Evolutionary conservation across 1,140 invertebrate genomes (phyloP).

Genomic region (Calephelis nemesis): DNA sequence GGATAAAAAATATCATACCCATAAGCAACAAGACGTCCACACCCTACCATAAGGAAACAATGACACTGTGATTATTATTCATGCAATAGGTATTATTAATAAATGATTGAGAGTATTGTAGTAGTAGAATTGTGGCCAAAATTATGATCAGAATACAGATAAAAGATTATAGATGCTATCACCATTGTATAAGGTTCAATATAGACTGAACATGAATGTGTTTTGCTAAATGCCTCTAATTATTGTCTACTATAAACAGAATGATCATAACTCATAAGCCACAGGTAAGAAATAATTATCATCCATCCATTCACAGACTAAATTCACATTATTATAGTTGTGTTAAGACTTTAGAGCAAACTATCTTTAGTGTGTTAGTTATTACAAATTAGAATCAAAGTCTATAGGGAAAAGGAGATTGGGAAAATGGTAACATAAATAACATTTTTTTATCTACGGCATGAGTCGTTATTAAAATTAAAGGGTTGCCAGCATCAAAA

Average conservation of each 20-base stretch:
- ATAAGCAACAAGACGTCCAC: constrained; percentile 10
- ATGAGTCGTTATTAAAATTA: too few species aligned
- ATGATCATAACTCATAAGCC: constrained; percentile 12
- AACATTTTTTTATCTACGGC: background rate
- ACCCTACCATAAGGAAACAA: constrained; percentile 16
- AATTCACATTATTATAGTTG: background rate
- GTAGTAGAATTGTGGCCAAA: constrained; percentile 10
- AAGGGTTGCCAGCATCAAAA: too few species aligned
- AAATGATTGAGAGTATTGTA: constrained; percentile 10
- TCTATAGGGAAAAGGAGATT: too few species aligned
- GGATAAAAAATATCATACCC: constrained; percentile 10
- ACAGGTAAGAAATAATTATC: constrained; percentile 8
- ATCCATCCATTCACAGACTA: constrained; percentile 4
- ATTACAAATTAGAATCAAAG: too few species aligned
- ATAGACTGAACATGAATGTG: background rate
- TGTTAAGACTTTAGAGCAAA: background rate
- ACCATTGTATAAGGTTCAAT: background rate
- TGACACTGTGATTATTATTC: constrained; percentile 12
- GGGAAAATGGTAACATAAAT: constrained; percentile 26
- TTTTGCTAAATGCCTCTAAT: constrained; percentile 14
- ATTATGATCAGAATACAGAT: background rate
- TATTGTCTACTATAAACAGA: constrained; percentile 15
- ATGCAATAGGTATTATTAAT: constrained; percentile 3
- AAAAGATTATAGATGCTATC: background rate
- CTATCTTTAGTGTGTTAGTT: too few species aligned